Base-by-base conservation (phyloP, 2,888 invertebrate genomes). In the Matsumyia berberina region DNA sequence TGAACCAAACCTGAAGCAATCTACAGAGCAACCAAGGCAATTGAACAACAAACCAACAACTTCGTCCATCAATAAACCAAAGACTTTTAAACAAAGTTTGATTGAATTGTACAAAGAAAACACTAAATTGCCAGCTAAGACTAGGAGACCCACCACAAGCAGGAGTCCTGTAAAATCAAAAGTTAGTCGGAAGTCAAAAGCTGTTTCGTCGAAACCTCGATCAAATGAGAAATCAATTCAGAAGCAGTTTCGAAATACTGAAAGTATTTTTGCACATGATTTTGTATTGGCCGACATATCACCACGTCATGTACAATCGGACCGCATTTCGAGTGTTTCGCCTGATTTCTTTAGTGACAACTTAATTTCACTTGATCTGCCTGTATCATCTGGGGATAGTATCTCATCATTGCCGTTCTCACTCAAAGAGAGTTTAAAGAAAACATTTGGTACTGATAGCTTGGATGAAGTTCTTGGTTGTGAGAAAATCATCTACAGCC, bases 391-490 rank as follows among this genome's bases (percentile, higher is more conserved):
- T 62, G 74, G 8, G 44, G 51, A 37, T 0, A 67, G 74, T 49
- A 17, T 19, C 7, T 9, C 31, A 11, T 74, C 74, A 2, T 46
- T 85, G 6, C 39, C 83, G 0, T 7, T 19, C 11, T 79, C 83
- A 11, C 17, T 74, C 8, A 70, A 76, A 17, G 42, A 44, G 0
- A 19, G 8, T 6, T 67, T 69, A n/a, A 70, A 60, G n/a, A 76
- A 72, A 60, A 12, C 76, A 0, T 80, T 80, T 51, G 85, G 85
- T 0, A 79, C 74, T 0, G 80, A 85, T 29, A 55, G 37, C 11
- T 64, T 85, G 11, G 42, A 24, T 2, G 66, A 80, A n/a, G n/a
- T 79, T 5, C 51, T 85, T 7, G 58, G 70, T n/a, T 69, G 70
- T 66, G 74, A 76, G 17, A 74, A 72, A 66, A 31, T 60, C 0